phyloP scores from a whole-genome alignment of 2,888 invertebrate genomes.

The Amphipyra tragopoginis region DNA sequence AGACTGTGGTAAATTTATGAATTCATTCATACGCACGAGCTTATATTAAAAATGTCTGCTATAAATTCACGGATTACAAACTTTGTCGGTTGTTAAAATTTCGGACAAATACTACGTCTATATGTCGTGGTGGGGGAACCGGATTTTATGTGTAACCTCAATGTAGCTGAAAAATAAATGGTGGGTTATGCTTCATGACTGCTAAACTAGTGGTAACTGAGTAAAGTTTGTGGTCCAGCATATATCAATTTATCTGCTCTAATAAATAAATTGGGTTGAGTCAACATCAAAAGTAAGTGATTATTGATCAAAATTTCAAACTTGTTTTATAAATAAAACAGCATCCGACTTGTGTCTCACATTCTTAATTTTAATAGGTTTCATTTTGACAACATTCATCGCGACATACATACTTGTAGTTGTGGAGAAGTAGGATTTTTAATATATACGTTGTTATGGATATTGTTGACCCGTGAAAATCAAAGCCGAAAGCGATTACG shows the following conservation, averaged over 20 bases:
- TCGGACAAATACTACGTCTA: conserved; percentile 27
- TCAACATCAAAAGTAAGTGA: too few relatives aligned
- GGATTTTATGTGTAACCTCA: conserved; percentile 27
- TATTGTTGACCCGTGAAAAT: too few relatives aligned
- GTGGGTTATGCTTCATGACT: conserved; percentile 6
- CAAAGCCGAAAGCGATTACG: too few relatives aligned
- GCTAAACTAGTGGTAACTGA: not conserved
- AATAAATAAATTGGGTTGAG: too few relatives aligned
- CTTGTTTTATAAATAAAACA: too few relatives aligned
- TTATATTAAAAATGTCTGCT: conserved; percentile 53
- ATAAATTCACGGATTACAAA: conserved; percentile 59
- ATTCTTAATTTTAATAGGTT: too few relatives aligned
- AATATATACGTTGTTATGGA: too few relatives aligned
- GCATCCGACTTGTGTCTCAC: too few relatives aligned
- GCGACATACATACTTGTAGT: too few relatives aligned
- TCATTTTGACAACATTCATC: too few relatives aligned
- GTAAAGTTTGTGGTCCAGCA: not conserved
- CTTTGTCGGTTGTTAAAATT: conserved; percentile 49
- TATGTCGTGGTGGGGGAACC: conserved; percentile 7
- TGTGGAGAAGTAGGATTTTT: too few relatives aligned
- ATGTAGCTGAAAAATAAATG: conserved; percentile 34
- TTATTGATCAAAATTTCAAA: too few relatives aligned
- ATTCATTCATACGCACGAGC: conserved; percentile 52
- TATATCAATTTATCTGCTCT: not conserved
- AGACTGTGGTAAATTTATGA: conserved; percentile 30